phyloP scores from a whole-genome alignment of 2,888 invertebrate species.

The Timandra comae region DNA sequence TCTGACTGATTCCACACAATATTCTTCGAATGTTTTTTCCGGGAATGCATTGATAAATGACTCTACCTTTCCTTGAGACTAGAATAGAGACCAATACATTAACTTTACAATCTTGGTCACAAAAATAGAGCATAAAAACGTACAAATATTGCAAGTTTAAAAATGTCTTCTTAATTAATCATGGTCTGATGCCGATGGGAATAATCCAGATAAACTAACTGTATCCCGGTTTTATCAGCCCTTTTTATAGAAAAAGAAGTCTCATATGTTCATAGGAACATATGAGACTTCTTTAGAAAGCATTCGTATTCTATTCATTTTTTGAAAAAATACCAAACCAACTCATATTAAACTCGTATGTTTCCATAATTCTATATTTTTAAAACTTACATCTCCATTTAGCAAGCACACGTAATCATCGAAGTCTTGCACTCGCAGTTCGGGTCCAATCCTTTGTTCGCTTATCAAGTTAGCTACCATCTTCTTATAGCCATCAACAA shows the following conservation, averaged over 20 bases:
- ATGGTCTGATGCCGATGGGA: too few relatives aligned
- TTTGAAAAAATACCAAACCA: too few relatives aligned
- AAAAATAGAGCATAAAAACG: too few relatives aligned
- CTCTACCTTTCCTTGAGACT: slow-evolving; percentile 80
- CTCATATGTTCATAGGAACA: too few relatives aligned
- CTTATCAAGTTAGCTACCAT: slow-evolving; percentile 80
- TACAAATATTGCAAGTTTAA: neutral
- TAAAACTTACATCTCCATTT: slow-evolving; percentile 78
- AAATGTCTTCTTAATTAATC: too few relatives aligned
- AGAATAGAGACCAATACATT: slow-evolving; percentile 7
- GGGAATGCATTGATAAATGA: slow-evolving; percentile 81
- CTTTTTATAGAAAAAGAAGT: too few relatives aligned
- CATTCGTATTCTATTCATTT: too few relatives aligned
- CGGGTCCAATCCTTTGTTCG: slow-evolving; percentile 84
- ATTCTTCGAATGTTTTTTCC: slow-evolving; percentile 79
- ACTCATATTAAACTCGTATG: too few relatives aligned
- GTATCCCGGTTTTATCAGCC: too few relatives aligned
- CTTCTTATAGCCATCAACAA: slow-evolving; percentile 79
- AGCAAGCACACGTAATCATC: slow-evolving; percentile 86
- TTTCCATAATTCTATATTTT: too few relatives aligned
- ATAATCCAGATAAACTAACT: too few relatives aligned
- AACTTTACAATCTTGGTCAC: neutral
- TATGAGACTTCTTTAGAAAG: too few relatives aligned
- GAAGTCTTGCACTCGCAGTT: slow-evolving; percentile 84
- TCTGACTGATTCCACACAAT: slow-evolving; percentile 75